Evolutionary conservation across 2,797 vertebrate species (phyloP), one percentile per base, ranked within the genome.

Genomic region (Todus mexicanus): DNA sequence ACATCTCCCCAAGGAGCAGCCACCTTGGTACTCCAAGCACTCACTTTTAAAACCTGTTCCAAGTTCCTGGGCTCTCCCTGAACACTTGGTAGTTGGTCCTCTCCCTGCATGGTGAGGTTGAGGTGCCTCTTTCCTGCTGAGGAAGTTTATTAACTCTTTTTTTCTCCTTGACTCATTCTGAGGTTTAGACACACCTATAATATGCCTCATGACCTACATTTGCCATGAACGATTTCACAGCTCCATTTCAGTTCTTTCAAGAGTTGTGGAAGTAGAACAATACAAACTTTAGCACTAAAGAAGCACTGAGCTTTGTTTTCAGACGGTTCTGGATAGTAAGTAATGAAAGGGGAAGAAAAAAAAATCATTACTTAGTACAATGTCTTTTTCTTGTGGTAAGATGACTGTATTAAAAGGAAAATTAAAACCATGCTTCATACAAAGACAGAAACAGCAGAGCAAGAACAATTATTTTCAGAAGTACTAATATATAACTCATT

Each of bases 31-130:
- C 2, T 5, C 60, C 78, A 84, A 50, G 33, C 17, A 35, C 18
- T 86, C 5, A 4, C 17, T 72, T 88, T 81, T 54, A 81, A 84
- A 94, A 87, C 71, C 43, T 86, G 70, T 86, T 90, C 56, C 26
- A 37, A 86, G 37, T 23, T 72, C 69, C 42, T 50, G 29, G 51
- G 47, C 29, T 89, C 56, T 86, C 65, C 57, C 50, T 92, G 61
- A 2, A 2, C 12, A 13, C 65, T 84, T 84, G 77, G 85, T 75
- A 38, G 17, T 26, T 9, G 0, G 5, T 31, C n/a, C 50, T 90
- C 37, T 76, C 51, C 86, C 94, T 82, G 84, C 60, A 63, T 92
- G 94, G 56, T 53, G 53, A 23, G 93, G 95, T 76, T 84, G 93
- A 92, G 84, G 37, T 87, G 51, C 56, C 77, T 87, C 35, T 37